phyloP scores from a whole-genome alignment of 2,797 vertebrate species.

The Protosalanx chinensis region DNA sequence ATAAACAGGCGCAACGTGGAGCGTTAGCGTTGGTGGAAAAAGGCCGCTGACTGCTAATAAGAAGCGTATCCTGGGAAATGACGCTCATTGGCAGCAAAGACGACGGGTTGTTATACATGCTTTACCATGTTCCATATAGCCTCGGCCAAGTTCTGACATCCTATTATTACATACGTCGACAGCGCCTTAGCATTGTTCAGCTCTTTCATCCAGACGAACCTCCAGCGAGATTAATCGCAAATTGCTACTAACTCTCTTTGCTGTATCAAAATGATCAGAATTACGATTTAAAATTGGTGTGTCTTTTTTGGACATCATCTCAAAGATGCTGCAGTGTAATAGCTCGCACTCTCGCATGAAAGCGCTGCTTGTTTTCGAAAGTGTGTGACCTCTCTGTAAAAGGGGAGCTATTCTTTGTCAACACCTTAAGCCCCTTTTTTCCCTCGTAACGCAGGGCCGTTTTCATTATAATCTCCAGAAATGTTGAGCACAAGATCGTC shows the following conservation, averaged over 20 bases:
- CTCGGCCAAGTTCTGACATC: background rate
- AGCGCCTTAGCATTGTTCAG: background rate
- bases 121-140: conserved; percentile 1
- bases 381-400: no score
- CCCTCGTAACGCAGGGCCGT: background rate
- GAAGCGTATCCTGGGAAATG: conserved; percentile 17
- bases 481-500: conserved; percentile 23
- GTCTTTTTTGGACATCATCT: background rate
- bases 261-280: background rate
- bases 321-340: background rate
- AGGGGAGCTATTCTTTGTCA: no score
- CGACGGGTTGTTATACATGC: background rate
- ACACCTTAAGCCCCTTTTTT: background rate
- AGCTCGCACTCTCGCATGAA: background rate
- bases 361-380: background rate
- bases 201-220: background rate
- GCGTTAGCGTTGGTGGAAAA: conserved; percentile 7
- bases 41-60: conserved; percentile 29
- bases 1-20: conserved; percentile 40
- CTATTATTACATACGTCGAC: background rate
- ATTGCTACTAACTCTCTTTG: background rate
- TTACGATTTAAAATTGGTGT: no score
- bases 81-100: background rate
- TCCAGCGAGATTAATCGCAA: background rate
- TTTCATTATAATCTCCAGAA: conserved; percentile 16